These are phyloP conservation scores for Sialis fuliginosa DNA, from an alignment of 2,888 invertebrate genomes.

Conservation along the genomic window DNA sequence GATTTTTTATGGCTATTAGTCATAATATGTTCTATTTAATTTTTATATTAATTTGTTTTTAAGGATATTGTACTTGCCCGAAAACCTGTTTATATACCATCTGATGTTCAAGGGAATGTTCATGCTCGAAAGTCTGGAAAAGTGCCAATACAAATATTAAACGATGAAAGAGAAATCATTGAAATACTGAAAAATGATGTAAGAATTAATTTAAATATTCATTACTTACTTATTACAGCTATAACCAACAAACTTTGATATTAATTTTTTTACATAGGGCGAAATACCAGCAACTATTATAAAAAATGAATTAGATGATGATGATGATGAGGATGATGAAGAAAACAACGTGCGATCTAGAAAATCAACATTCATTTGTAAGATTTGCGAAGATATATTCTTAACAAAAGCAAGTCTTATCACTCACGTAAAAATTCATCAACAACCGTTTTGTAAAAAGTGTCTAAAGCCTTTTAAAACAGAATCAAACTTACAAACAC, in stretches of 20 bases:
- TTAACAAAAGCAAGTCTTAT: constrained; percentile 1
- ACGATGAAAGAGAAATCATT: neutral
- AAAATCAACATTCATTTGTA: neutral
- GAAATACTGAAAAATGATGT: neutral
- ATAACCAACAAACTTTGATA: neutral
- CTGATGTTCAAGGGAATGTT: neutral
- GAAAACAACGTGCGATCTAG: neutral
- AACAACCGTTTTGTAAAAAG: constrained; percentile 4
- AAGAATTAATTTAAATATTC: neutral
- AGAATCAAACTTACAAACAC: neutral
- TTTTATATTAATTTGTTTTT: neutral
- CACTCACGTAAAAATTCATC: constrained; percentile 4
- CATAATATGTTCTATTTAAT: too few relatives aligned
- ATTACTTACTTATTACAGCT: neutral
- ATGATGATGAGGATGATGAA: neutral
- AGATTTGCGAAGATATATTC: constrained; percentile 2
- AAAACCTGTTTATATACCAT: constrained; percentile 2
- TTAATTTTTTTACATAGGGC: neutral
- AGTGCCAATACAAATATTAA: neutral
- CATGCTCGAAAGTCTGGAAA: neutral
- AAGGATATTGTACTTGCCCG: constrained; percentile 1
- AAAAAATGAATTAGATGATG: neutral
- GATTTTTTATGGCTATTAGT: too few relatives aligned
- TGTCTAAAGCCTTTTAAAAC: constrained; percentile 4
- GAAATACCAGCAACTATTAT: neutral